Conservation (phyloP, 2,888 invertebrate genomes). For the Drosophila rellima region DNA sequence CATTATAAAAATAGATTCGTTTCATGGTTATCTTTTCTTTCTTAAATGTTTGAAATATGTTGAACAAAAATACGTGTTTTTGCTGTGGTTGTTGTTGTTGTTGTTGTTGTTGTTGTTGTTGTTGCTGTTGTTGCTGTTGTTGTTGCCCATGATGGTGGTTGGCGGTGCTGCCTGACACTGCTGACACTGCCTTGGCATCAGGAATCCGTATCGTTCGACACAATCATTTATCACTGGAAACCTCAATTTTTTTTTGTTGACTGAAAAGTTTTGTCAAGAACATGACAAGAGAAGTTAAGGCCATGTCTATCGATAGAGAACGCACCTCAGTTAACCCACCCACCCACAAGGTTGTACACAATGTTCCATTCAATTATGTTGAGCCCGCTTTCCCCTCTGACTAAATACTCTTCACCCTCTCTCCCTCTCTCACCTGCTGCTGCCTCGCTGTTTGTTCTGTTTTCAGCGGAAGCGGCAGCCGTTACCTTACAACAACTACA, state of each 20-base stretch:
- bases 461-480: slow-evolving; percentile 67
- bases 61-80: slow-evolving; percentile 73
- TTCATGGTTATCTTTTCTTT: slow-evolving; percentile 78
- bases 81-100: slow-evolving; percentile 21
- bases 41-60: slow-evolving; percentile 77
- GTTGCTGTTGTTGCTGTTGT: slow-evolving; percentile 20
- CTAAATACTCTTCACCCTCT: background rate
- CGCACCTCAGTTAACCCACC: background rate
- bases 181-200: slow-evolving; percentile 9
- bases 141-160: slow-evolving; percentile 10
- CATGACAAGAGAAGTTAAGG: slow-evolving; percentile 25
- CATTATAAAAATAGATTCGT: slow-evolving; percentile 77
- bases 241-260: slow-evolving; percentile 1
- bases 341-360: slow-evolving; percentile 44
- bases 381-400: slow-evolving; percentile 5
- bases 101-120: slow-evolving; percentile 30
- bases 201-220: slow-evolving; percentile 28
- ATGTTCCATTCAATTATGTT: slow-evolving; percentile 74
- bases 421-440: slow-evolving; percentile 19
- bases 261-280: slow-evolving; percentile 16
- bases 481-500: slow-evolving; percentile 50
- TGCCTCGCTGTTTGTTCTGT: slow-evolving; percentile 43
- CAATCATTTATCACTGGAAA: slow-evolving; percentile 60
- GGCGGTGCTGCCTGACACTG: slow-evolving; percentile 8
- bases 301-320: slow-evolving; percentile 33